These are phyloP conservation scores for Clusia tigrina DNA, from an alignment of 2,888 invertebrate species.

Conservation along the genomic window DNA sequence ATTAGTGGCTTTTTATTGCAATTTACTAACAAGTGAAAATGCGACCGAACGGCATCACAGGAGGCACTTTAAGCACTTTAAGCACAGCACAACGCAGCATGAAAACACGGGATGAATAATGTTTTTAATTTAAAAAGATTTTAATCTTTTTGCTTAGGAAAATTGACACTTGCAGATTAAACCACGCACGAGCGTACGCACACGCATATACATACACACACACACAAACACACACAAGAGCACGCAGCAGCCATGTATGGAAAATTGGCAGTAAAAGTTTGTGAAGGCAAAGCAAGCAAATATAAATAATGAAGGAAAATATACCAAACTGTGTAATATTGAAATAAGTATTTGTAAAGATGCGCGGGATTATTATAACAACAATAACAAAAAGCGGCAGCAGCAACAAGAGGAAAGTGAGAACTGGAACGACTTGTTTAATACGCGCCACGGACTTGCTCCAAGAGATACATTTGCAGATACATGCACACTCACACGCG, in stretches of 20 bases:
- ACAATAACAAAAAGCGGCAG: not conserved
- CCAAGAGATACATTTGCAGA: not conserved
- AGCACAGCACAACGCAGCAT: too few relatives aligned
- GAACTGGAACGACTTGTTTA: constrained; percentile 6
- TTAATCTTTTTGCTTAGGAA: not conserved
- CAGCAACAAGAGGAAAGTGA: not conserved
- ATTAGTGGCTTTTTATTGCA: too few relatives aligned
- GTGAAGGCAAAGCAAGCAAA: not conserved
- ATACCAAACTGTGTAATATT: not conserved
- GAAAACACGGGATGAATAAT: too few relatives aligned
- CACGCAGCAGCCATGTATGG: not conserved
- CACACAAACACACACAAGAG: constrained; percentile 2
- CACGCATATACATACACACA: constrained; percentile 11
- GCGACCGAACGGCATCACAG: too few relatives aligned
- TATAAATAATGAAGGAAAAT: not conserved
- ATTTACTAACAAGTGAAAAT: too few relatives aligned
- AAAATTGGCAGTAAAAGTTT: not conserved
- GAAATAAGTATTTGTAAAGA: not conserved
- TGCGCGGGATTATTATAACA: constrained; percentile 5
- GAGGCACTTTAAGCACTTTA: too few relatives aligned
- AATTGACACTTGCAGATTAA: constrained; percentile 15
- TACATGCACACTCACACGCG: not conserved
- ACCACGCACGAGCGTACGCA: not conserved
- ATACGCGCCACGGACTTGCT: not conserved
- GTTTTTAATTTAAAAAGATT: not conserved